Evolutionary conservation across 2,797 vertebrate genomes (phyloP).

Genomic region (Enteromius anoplus): DNA sequence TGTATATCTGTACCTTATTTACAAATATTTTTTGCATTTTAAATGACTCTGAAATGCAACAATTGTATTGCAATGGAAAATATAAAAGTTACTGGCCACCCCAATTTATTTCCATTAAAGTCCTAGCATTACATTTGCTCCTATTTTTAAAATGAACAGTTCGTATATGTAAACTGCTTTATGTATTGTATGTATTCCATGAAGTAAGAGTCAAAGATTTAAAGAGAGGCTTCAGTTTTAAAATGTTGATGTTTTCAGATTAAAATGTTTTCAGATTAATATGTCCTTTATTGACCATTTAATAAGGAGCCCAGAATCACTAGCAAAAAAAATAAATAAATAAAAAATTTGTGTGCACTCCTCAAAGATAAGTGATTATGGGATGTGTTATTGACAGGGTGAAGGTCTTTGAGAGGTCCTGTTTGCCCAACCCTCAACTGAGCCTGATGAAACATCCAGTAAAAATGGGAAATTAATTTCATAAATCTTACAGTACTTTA

Average conservation of each 20-base stretch:
- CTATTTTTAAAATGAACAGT: not conserved
- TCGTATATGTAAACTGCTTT: not conserved
- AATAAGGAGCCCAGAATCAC: not conserved
- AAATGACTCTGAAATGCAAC: not conserved
- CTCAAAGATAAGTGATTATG: not conserved
- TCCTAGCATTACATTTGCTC: not conserved
- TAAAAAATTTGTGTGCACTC: not conserved
- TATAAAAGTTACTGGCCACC: no score
- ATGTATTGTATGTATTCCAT: not conserved
- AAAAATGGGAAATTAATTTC: constrained; percentile 71
- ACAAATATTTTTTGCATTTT: not conserved
- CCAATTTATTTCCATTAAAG: not conserved
- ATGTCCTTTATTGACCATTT: not conserved
- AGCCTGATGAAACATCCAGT: constrained; percentile 38
- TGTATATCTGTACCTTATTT: not conserved
- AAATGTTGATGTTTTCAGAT: not conserved
- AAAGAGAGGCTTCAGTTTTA: not conserved
- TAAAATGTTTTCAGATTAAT: not conserved
- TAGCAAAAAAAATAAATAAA: no score
- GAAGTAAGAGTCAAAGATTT: not conserved
- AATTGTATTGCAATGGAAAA: not conserved
- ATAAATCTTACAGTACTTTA: constrained; percentile 69
- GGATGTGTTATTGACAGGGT: constrained; percentile 33
- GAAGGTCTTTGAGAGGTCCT: constrained; percentile 24
- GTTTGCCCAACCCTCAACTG: constrained; percentile 47